Evolutionary conservation across 2,113 vertebrate species (phyloP), one percentile per base, ranked within the genome.

Genomic region (Lamprologus tigripictilis): DNA sequence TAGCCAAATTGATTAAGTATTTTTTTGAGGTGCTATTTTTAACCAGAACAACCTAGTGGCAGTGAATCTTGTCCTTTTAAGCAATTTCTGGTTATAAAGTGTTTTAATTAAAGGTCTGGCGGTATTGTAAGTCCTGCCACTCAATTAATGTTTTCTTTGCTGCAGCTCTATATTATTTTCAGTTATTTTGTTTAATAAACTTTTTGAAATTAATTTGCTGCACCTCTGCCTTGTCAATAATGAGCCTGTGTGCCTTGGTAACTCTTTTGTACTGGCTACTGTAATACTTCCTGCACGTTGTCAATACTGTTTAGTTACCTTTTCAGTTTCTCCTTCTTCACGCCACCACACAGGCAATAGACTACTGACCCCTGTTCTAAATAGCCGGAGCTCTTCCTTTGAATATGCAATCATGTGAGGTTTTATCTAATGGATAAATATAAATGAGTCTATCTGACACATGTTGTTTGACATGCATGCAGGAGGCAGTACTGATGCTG

Each of bases 151-250:
- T 53, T 53, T 53, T 53, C 51, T 11, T 53, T 53, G 51, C 3
- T 53, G 51, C n/a, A 21, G 51, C 51, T 54, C 9, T 54, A 54
- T 21, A 54, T 54, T 54, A 54, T 54, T 11, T 21, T 54, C 1
- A 54, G n/a, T 54, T 54, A 54, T 54, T 54, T 54, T 23, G 10
- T 1, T 55, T 23, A 55, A 23, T 55, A 54, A 23, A 54, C 6
- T 3, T 54, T 54, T 54, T 55, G n/a, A 23, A 55, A 23, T 12
- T 55, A 23, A 55, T 55, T 23, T 55, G 10, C 53, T 55, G 53
- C 4, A 0, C 21, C 11, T 23, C 21, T 1, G 1, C 3, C 2
- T 1, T 55, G 53, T 13, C 53, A 55, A 55, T 23, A 23, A 55
- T 55, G n/a, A 54, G n/a, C 10, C n/a, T 23, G n/a, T 23, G 53